These are phyloP conservation scores for Halocaridina rubra DNA, from an alignment of 2,888 invertebrate species.

Conservation along the genomic window DNA sequence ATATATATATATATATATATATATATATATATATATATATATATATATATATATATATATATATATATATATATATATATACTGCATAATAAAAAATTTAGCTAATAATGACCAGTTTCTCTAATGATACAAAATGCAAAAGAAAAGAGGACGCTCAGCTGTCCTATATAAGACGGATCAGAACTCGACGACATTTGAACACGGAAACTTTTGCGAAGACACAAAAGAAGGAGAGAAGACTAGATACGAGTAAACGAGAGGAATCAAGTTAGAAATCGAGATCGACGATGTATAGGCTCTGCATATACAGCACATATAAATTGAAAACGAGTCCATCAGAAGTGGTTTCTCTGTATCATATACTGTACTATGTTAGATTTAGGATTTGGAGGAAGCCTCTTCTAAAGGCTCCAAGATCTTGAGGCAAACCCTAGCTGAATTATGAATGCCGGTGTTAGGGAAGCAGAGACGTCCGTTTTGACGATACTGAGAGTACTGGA, in stretches of 20 bases:
- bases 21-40: background rate
- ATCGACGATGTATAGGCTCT: background rate
- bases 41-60: background rate
- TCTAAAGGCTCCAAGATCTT: slow-evolving; percentile 43
- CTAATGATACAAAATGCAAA: background rate
- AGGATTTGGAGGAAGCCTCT: background rate
- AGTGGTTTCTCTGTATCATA: background rate
- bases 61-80: background rate
- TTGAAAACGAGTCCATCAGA: background rate
- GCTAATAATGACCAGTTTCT: too few relatives aligned
- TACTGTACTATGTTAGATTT: too few relatives aligned
- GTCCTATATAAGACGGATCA: too few relatives aligned
- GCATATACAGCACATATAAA: background rate
- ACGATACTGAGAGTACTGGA: slow-evolving; percentile 56
- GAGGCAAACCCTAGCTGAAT: slow-evolving; percentile 59
- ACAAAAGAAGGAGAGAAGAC: background rate
- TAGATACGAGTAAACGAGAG: background rate
- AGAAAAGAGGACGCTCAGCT: background rate
- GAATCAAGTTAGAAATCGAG: background rate
- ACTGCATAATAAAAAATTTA: background rate
- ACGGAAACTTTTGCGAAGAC: too few relatives aligned
- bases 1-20: background rate
- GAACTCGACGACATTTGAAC: too few relatives aligned
- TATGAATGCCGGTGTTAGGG: slow-evolving; percentile 63
- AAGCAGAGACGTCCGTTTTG: slow-evolving; percentile 61